A percentile compares a stretch with the other conserved stretches of the same genome.
phyloP scores from a whole-genome alignment of 2,888 invertebrate species.

The Caenorhabditis afra region DNA sequence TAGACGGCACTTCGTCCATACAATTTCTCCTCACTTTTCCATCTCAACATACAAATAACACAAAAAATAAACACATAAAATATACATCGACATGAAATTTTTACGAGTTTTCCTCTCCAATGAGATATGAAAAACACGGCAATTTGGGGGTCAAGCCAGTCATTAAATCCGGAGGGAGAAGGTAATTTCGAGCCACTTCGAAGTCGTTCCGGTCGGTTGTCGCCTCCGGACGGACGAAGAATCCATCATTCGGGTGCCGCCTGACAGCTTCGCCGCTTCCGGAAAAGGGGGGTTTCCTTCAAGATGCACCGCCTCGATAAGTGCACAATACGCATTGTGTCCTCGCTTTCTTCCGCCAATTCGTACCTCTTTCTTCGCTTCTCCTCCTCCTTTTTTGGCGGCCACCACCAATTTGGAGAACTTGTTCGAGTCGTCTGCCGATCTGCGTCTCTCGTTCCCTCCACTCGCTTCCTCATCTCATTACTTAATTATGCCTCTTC shows the following conservation, averaged over 20 bases:
- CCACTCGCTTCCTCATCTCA: conserved; percentile 53
- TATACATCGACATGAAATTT: conserved; percentile 17
- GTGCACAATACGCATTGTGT: conserved; percentile 29
- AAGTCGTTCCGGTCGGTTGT: conserved; percentile 32
- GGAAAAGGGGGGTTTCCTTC: conserved; percentile 7
- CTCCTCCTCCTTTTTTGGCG: conserved; percentile 8
- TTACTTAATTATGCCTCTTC: conserved; percentile 64
- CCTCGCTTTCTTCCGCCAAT: conserved; percentile 7
- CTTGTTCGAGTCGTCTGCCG: conserved; percentile 17
- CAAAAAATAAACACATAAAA: conserved; percentile 18
- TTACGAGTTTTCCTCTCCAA: conserved; percentile 14
- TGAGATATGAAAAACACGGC: conserved; percentile 7
- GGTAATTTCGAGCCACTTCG: neutral
- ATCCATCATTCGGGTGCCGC: conserved; percentile 38
- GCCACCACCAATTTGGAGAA: conserved; percentile 14
- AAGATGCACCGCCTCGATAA: conserved; percentile 46
- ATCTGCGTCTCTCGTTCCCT: conserved; percentile 25
- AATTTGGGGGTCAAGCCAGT: neutral
- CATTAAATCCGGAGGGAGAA: neutral
- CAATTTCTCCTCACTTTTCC: conserved; percentile 22
- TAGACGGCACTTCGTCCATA: conserved; percentile 26
- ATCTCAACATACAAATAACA: conserved; percentile 7
- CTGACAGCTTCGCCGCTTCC: conserved; percentile 48
- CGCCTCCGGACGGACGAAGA: conserved; percentile 19
- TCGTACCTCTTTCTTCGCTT: conserved; percentile 12